Evolutionary conservation across 1,140 invertebrate species (phyloP), one percentile per base, ranked within the genome.

Genomic region (Lanistes nyassanus): DNA sequence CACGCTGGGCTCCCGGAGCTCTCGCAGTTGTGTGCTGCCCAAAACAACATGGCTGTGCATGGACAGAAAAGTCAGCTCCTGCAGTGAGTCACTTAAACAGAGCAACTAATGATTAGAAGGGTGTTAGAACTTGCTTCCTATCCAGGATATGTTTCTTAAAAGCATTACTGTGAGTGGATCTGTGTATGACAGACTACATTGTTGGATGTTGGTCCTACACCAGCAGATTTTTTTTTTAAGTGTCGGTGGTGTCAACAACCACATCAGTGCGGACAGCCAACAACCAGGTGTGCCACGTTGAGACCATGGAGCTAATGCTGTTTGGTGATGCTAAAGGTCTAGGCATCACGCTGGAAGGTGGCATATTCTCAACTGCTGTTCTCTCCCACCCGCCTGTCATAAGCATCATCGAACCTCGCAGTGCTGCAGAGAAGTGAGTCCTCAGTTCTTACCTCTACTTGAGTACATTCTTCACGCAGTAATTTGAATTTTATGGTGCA

Each of bases 391-490:
- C 88, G 6, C 89, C 91, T 23, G 85, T 94, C 4, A 91, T 95
- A 60, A 91, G 91, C 0, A 91, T 91, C 79, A 92, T 95, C 26
- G 92, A 93, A 53, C 90, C 92, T 1, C 92, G 93, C 79, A 93
- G 94, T 56, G 91, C 94, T 23, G 94, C 94, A 26, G 94, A 94
- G 80, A 93, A 92, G 94, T 95, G 90, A 86, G 82, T 81, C 67
- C 9, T 31, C 13, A 53, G 51, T 13, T 53, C 23, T 21, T 4
- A 31, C 39, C 29, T 3, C 3, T 70, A 34, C 37, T 19, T 70
- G n/a, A n/a, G 53, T n/a, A 16, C 16, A 37, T 0, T 39, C 23
- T 31, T 23, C 29, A 26, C n/a, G 9, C 11, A 26, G 23, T 31
- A 11, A 60, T 13, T 13, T 53, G 13, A 11, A 53, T 53, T 53